Percentiles rank a stretch among this genome's conserved stretches.
Conservation (phyloP, 2,888 invertebrate species). For the Nemapogon koenigi region DNA sequence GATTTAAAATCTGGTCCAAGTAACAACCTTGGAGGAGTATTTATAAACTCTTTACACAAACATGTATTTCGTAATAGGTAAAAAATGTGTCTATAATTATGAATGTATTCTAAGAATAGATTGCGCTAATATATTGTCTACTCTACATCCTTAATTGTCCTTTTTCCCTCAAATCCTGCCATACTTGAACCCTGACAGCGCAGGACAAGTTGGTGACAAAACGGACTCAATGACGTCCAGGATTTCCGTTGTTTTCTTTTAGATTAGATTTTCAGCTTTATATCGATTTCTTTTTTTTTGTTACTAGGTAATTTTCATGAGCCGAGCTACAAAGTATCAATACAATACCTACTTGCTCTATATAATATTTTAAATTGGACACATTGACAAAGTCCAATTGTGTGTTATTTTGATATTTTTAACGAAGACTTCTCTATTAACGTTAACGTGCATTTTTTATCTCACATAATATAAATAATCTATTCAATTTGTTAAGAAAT, state of each 20-base stretch:
- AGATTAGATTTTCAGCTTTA: conserved; percentile 6
- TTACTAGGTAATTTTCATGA: conserved; percentile 19
- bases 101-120: not conserved
- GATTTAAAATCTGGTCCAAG: conserved; percentile 8
- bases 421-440: too few relatives aligned
- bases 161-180: conserved; percentile 32
- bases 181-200: conserved; percentile 50
- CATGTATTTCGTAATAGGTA: not conserved
- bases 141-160: too few relatives aligned
- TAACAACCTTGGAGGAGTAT: conserved; percentile 5
- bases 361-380: too few relatives aligned
- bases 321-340: conserved; percentile 37
- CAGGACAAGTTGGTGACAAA: conserved; percentile 48
- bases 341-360: conserved; percentile 46
- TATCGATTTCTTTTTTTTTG: conserved; percentile 20
- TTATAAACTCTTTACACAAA: not conserved
- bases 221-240: conserved; percentile 33
- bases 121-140: too few relatives aligned
- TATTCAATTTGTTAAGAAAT: too few relatives aligned
- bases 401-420: too few relatives aligned
- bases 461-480: too few relatives aligned
- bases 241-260: conserved; percentile 25
- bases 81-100: not conserved
- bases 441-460: conserved; percentile 7
- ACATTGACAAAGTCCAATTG: not conserved